Evolutionary conservation across 2,797 vertebrate species (phyloP).

Genomic region (Poecilia velifera): DNA sequence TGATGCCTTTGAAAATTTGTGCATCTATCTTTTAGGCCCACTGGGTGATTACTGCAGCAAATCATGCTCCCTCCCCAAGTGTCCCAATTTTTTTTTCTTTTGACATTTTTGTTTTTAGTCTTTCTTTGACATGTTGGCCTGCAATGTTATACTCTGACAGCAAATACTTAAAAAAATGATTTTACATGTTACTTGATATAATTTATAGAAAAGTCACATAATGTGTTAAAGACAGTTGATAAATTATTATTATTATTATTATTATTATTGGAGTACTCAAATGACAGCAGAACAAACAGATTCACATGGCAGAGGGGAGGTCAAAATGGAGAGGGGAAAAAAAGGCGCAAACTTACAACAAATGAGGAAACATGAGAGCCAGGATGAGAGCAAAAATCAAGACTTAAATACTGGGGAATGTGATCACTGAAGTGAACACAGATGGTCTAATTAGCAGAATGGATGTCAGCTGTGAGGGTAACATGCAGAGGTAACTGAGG

Average conservation of each 20-base stretch:
- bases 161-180: neutral
- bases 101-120: neutral
- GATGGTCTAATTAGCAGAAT: conserved; percentile 4
- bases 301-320: neutral
- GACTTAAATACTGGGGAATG: neutral
- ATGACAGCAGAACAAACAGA: neutral
- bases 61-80: neutral
- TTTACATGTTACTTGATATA: neutral
- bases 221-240: neutral
- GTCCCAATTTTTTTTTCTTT: neutral
- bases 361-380: neutral
- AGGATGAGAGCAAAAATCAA: too few species aligned
- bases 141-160: neutral
- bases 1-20: conserved; percentile 12
- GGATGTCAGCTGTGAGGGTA: neutral
- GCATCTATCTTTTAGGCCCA: conserved; percentile 5
- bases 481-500: neutral
- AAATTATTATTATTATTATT: neutral
- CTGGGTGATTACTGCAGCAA: neutral
- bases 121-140: neutral
- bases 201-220: neutral
- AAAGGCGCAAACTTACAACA: neutral
- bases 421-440: neutral
- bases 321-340: neutral
- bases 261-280: neutral